These are phyloP conservation scores for Zoanthus sociatus DNA, from an alignment of 92 coral and sea anemone species.

Conservation along the genomic window DNA sequence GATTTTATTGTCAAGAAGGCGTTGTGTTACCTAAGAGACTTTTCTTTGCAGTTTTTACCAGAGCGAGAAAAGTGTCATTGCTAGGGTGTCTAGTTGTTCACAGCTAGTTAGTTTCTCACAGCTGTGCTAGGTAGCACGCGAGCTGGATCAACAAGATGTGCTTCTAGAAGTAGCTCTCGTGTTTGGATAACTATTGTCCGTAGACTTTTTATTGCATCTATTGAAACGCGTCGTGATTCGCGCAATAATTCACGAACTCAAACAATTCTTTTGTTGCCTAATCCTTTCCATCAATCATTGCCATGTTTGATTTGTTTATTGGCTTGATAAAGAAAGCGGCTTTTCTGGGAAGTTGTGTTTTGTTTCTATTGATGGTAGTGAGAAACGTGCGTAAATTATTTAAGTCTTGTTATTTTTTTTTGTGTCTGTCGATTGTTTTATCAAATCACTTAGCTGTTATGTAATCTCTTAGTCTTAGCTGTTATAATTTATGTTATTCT, in stretches of 20 bases:
- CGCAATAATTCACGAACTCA: not conserved
- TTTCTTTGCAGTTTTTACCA: not conserved
- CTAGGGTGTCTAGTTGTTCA: not conserved
- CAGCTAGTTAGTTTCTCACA: not conserved
- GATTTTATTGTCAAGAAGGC: not conserved
- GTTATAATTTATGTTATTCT: no score
- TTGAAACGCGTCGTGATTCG: not conserved
- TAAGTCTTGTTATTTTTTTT: no score
- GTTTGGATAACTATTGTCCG: not conserved
- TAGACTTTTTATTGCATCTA: not conserved
- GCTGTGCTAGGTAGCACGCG: not conserved
- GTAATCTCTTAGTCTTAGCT: no score
- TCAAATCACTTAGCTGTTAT: no score
- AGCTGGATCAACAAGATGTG: not conserved
- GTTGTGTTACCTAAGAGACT: conserved; percentile 24
- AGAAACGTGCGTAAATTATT: not conserved
- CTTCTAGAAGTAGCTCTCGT: not conserved
- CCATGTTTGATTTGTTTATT: not conserved
- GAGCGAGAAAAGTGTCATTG: not conserved
- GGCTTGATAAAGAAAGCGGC: not conserved
- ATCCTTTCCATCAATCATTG: not conserved
- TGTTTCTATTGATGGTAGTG: not conserved
- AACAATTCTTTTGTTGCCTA: not conserved
- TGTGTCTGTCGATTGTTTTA: no score
- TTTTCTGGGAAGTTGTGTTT: not conserved